Conservation (phyloP, 2,113 vertebrate species). For the Fregetta grallaria region DNA sequence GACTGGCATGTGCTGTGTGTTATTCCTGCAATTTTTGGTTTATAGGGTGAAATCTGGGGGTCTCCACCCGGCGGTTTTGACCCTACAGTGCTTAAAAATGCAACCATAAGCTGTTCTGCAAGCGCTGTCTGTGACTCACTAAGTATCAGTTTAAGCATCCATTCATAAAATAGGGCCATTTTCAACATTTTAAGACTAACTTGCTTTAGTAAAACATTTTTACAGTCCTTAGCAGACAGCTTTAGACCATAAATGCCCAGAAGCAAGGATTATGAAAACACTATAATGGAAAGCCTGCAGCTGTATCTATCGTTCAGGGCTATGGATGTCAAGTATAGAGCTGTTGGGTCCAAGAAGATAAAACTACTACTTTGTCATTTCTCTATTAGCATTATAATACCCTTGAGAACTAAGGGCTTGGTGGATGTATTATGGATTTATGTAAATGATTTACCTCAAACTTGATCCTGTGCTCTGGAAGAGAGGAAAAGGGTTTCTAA, state of each 20-base stretch:
- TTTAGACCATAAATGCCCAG: neutral
- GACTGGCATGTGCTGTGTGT: too few relatives aligned
- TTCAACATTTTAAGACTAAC: neutral
- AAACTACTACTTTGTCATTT: conserved; percentile 41
- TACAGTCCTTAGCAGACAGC: neutral
- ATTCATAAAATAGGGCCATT: neutral
- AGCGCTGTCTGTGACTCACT: neutral
- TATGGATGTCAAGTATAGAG: conserved; percentile 46
- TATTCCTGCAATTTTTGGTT: neutral
- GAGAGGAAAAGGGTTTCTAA: neutral
- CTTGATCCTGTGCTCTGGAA: conserved; percentile 4
- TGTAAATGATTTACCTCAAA: conserved; percentile 61
- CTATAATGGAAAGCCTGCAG: conserved; percentile 9
- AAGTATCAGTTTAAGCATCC: neutral
- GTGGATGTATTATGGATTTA: conserved; percentile 64
- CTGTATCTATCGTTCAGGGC: conserved; percentile 19
- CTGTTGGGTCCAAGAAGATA: conserved; percentile 29
- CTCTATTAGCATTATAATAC: conserved; percentile 59
- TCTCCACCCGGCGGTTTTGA: neutral
- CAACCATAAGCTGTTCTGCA: neutral
- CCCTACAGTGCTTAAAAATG: neutral
- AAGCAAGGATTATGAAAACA: conserved; percentile 32
- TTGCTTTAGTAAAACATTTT: conserved; percentile 2
- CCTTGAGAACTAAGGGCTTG: conserved; percentile 2
- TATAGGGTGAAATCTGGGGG: neutral